Base-by-base conservation (phyloP, 2,797 vertebrate species). In the Margarornis squamiger region DNA sequence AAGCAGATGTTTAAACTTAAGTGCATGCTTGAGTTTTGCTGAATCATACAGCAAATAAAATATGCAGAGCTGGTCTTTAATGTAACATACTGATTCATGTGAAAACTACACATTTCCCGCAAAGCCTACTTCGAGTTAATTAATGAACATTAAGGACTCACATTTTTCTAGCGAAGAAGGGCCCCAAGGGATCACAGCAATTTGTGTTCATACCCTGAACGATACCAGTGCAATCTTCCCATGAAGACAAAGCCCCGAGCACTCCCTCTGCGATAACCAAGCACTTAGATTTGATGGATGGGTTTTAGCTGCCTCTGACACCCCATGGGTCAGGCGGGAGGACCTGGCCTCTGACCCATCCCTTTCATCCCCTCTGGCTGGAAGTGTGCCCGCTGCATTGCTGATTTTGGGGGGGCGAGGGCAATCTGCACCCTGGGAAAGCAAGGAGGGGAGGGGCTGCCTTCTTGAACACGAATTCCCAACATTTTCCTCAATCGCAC, bases 21-120 rank as follows among this genome's bases (percentile, higher is more conserved):
- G 71, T 61, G 43, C 45, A 43, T 70, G 71, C 83, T 90, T 79
- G 68, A 92, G 63, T 94, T 95, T 86, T 95, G 96, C 93, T 96
- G 94, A 96, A 92, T 96, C 94, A 95, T 88, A 57, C 63, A 89
- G 93, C 90, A 97, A 92, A 91, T 95, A 87, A 95, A 90, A 86
- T 91, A 93, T 79, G 86, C 92, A 93, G 95, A 82, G 59, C 86
- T 79, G 80, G 67, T 93, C 90, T 96, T 96, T 85, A 95, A 67
- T 88, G 73, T 76, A 96, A 95, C 92, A 58, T 78, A 72, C 93
- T 80, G 95, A 95, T 92, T 94, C 95, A 90, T 74, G 91, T 91
- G 94, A 92, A 96, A 96, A 96, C 80, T 88, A 16, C 95, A 51
- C 63, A 45, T 93, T 95, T 96, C 83, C 91, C 1, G 10, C 88